phyloP scores from a whole-genome alignment of 2,113 vertebrate genomes.

The Meleagris gallopavo region DNA sequence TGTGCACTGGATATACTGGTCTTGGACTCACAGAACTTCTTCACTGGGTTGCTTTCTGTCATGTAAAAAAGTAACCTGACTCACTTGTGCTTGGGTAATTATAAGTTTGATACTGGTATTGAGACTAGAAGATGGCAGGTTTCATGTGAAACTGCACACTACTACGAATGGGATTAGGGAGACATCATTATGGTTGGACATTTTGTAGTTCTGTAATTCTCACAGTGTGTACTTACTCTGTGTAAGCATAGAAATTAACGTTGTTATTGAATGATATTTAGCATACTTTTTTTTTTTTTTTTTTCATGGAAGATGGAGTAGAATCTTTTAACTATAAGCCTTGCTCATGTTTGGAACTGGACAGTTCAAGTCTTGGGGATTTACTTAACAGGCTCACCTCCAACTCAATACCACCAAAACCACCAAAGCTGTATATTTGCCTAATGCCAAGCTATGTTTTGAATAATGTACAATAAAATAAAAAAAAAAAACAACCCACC shows the following conservation, averaged over 20 bases:
- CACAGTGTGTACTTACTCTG: too few relatives aligned
- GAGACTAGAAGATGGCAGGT: too few relatives aligned
- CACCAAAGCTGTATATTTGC: neutral
- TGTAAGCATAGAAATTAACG: too few relatives aligned
- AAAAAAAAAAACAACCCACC: neutral
- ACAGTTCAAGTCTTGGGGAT: neutral
- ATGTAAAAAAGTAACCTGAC: neutral
- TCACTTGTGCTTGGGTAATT: too few relatives aligned
- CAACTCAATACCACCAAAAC: neutral
- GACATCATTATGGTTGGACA: too few relatives aligned
- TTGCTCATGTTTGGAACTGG: neutral
- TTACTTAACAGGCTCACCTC: neutral
- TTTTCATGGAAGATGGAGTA: neutral
- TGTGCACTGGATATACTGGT: neutral
- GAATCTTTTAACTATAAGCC: neutral
- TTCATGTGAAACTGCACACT: too few relatives aligned
- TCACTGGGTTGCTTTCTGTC: neutral
- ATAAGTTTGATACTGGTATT: too few relatives aligned
- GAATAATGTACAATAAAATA: neutral
- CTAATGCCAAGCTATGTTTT: neutral
- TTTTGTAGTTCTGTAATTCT: too few relatives aligned
- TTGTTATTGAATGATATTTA: too few relatives aligned
- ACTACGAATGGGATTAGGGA: too few relatives aligned
- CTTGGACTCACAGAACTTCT: neutral
- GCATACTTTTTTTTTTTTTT: neutral